Base-by-base conservation (phyloP, 2,113 vertebrate genomes). In the Tursiops truncatus region DNA sequence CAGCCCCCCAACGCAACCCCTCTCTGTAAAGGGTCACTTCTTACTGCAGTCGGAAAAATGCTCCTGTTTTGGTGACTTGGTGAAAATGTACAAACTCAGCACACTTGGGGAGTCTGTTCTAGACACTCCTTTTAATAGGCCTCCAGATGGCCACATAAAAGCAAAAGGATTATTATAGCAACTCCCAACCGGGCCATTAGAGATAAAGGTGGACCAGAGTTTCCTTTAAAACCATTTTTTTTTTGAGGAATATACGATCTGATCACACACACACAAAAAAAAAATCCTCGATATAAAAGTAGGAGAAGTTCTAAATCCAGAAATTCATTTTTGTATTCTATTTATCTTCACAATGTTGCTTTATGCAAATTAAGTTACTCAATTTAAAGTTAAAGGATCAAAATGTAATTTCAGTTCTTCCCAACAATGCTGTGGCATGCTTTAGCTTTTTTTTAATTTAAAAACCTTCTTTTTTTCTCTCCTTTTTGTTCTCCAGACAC, bases 111-210 rank as follows among this genome's bases (percentile, higher is more conserved):
- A 98, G 98, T 98, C 98, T 98, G 98, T 97, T 98, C 98, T 98
- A 98, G 98, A 98, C 98, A 98, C 97, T 97, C 94, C 97, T 98
- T 99, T 99, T 99, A 99, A 99, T 98, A 98, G 98, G 98, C 98
- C 98, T 99, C 98, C 99, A 99, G 98, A 99, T 99, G 99, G 98
- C 97, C 97, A 98, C 98, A 99, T 99, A 98, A 99, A 99, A 99
- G 98, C 96, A 95, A 98, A 98, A 98, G 98, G 98, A 98, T 99
- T 99, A 99, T 99, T 98, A 98, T 98, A 98, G 98, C 91, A 98
- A 98, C 98, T 98, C 98, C 99, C 98, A 98, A 97, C 98, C n/a
- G 97, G 97, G 98, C 98, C 97, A 98, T 99, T 98, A 98, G 97
- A 98, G 98, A 98, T 98, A 98, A 99, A 99, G 98, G 98, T 99